Evolutionary conservation across 2,888 invertebrate species (phyloP).

Genomic region (Synanthedon tipuliformis): DNA sequence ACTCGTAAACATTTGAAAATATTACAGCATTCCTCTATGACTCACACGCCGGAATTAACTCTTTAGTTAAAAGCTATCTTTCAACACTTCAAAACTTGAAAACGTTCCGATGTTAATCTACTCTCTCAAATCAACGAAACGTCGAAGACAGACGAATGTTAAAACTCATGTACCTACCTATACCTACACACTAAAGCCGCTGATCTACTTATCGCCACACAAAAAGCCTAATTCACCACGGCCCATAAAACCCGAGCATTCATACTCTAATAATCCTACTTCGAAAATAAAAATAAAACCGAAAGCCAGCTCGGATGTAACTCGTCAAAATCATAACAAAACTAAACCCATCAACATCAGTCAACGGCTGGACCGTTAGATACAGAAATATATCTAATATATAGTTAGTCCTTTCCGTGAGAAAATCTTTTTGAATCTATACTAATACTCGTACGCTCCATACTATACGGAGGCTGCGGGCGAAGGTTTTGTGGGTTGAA

Average conservation of each 20-base stretch:
- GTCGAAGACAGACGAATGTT: background rate
- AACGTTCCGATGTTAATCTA: background rate
- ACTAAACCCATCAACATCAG: constrained; percentile 50
- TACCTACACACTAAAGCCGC: background rate
- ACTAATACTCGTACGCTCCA: constrained; percentile 39
- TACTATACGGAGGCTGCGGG: constrained; percentile 44
- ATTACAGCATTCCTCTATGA: background rate
- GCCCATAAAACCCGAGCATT: constrained; percentile 42
- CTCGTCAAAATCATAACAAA: constrained; percentile 49
- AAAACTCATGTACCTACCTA: background rate
- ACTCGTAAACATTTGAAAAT: too few species aligned
- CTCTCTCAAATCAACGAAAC: background rate
- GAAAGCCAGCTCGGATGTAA: constrained; percentile 18
- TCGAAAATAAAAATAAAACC: constrained; percentile 31
- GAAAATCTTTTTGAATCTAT: constrained; percentile 48
- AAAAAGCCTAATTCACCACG: constrained; percentile 48
- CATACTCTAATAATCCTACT: constrained; percentile 52
- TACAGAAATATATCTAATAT: background rate
- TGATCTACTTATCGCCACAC: constrained; percentile 16
- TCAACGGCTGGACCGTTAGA: constrained; percentile 34
- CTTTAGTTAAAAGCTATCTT: too few species aligned
- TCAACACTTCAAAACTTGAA: background rate
- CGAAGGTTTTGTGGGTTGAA: constrained; percentile 59
- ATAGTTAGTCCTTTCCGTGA: constrained; percentile 48
- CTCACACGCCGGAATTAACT: background rate